Conservation (phyloP, 2,113 vertebrate species). For the Tachycineta bicolor region DNA sequence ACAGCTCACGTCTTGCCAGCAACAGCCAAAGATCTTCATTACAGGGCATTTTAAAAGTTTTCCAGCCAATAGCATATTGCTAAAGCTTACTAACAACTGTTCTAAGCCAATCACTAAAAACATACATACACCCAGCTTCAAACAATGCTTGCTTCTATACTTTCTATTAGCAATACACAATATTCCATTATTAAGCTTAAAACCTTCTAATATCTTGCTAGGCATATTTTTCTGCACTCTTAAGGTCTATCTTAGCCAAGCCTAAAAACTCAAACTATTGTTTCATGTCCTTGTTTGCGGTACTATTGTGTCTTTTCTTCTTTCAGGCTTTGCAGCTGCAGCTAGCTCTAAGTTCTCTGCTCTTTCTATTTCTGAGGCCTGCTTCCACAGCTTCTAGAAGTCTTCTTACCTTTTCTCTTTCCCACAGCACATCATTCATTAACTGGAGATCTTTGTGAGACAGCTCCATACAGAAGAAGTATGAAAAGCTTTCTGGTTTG, state of each 20-base stretch:
- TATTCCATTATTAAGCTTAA: neutral
- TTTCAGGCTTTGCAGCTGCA: neutral
- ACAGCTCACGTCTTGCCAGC: neutral
- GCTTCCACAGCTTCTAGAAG: neutral
- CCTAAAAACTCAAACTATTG: neutral
- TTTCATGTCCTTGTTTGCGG: neutral
- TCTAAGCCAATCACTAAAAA: neutral
- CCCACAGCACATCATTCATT: neutral
- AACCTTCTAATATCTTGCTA: neutral
- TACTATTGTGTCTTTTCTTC: neutral
- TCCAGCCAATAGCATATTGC: neutral
- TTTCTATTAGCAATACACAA: neutral
- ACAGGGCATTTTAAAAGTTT: neutral
- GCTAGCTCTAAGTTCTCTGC: neutral
- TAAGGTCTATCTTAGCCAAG: neutral
- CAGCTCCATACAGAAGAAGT: neutral
- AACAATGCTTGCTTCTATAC: neutral
- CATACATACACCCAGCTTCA: neutral
- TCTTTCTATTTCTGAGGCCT: neutral
- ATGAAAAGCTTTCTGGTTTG: neutral
- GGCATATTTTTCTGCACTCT: neutral
- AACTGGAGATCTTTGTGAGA: neutral
- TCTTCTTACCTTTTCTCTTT: neutral
- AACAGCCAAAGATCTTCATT: neutral
- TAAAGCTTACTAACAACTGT: neutral